Base-by-base conservation (phyloP, 2,888 invertebrate species). In the Graphium colonna region DNA sequence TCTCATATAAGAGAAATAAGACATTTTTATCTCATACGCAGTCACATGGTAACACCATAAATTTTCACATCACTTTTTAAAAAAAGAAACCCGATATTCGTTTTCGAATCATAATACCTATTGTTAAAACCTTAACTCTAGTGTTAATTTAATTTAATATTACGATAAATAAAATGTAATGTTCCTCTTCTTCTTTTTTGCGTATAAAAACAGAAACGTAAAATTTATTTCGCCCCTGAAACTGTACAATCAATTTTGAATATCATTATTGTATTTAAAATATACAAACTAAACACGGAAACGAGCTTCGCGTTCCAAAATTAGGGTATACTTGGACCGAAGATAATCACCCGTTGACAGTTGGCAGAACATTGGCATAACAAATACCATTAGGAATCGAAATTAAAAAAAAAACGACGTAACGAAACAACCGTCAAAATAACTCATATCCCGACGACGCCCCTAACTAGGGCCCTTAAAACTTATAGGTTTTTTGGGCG, bases 371-470 rank as follows among this genome's bases (percentile, higher is more conserved):
- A 49, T 45, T 45, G 40, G 44, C 40, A 21, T 45, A 49, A 54
- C 49, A 49, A 49, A 45, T 31, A 33, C 40, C 58, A 64, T 60
- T 62, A 65, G 60, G 58, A 62, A 63, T 58, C 52, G 55, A 59
- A 61, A 58, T 61, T 59, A 65, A 60, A 60, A 60, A 67, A 71
- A 51, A 17, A 75, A 73, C 77, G 76, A 73, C 71, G 73, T 74
- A 73, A 75, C 58, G 60, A 63, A 71, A 69, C 73, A 82, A 82
- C 84, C 81, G 82, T 85, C 79, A 80, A 76, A 83, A 85, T 74
- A 79, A 70, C 70, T 71, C 67, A 60, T 76, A 75, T 75, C 69
- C 73, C 77, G 73, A 71, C 69, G 69, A 79, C 82, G 81, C 83
- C 82, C 81, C 65, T 61, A 61, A 65, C 60, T 56, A 63, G 64